Base-by-base conservation (phyloP, 2,797 vertebrate genomes). In the Melanitta fusca region DNA sequence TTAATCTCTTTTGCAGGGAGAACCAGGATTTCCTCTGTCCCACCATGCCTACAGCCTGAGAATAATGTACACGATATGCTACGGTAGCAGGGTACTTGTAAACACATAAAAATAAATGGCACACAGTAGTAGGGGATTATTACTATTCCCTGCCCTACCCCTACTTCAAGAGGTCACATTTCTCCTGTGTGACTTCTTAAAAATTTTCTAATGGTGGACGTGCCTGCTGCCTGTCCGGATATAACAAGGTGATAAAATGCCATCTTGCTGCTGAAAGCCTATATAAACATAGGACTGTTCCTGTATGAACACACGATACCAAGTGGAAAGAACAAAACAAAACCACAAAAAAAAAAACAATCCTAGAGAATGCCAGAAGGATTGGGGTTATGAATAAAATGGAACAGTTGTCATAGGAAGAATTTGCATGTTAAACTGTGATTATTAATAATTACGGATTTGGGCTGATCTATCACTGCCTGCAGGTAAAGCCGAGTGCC, bases 381-480 rank as follows among this genome's bases (percentile, higher is more conserved):
- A 69, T 77, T 73, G 38, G 36, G 12, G 38, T 85, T 74, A 78
- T 25, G 20, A 74, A 85, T 85, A 86, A 88, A 68, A 61, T 6
- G 4, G 18, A 71, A 24, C 13, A 36, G 11, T 18, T 83, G 27
- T 34, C 80, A 79, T 10, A 6, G 41, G 38, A 85, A 90, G 43
- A 85, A 87, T 12, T 68, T 19, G 47, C 2, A 54, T 22, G 24
- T 72, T 74, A 85, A 49, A 22, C 43, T 71, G 62, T 72, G 14
- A 16, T 94, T 85, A 62, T 47, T 80, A 78, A 86, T 77, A 81
- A 75, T 49, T 62, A 80, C 41, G 49, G 68, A 83, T 91, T 83
- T 64, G 17, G 49, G 20, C 8, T 74, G 51, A 73, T 39, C 74
- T 28, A 10, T 56, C 54, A 43, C 38, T 56, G 4, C 51, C 78